phyloP scores from a whole-genome alignment of 1,140 invertebrate species.

The Aphelinus certus region DNA sequence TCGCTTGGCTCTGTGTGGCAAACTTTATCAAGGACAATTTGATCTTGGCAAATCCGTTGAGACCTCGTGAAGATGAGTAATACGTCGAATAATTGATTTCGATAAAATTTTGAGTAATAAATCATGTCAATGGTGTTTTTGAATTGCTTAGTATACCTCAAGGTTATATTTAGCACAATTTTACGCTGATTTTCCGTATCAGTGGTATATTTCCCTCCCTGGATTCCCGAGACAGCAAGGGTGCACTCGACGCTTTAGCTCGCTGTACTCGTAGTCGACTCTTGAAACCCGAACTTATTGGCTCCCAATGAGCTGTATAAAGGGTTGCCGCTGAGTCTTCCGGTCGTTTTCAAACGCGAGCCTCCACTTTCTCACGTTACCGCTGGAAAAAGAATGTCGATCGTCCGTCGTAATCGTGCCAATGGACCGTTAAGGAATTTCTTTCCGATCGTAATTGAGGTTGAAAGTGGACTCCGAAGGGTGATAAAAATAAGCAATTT shows the following conservation, averaged over 20 bases:
- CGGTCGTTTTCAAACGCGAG: background rate
- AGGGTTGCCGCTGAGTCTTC: background rate
- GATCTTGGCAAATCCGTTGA: no score
- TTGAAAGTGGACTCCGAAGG: conserved; percentile 9
- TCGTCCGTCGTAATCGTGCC: conserved; percentile 17
- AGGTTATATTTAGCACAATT: no score
- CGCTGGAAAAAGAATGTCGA: conserved; percentile 10
- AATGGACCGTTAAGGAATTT: conserved; percentile 30
- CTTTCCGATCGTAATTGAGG: conserved; percentile 15
- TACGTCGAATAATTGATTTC: no score
- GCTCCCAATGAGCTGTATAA: background rate
- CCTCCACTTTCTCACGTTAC: background rate
- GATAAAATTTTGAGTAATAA: no score
- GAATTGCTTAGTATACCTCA: no score
- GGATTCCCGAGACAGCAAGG: background rate
- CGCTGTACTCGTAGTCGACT: no score
- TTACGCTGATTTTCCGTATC: no score
- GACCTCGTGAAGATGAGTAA: no score
- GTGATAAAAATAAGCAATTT: conserved; percentile 19
- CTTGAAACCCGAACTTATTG: background rate
- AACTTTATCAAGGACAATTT: no score
- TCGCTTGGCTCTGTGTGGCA: no score
- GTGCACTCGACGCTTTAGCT: no score
- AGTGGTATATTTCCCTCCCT: background rate
- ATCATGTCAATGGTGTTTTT: no score